These are phyloP conservation scores for Cabera pusaria DNA, from an alignment of 2,888 invertebrate species.

Conservation along the genomic window DNA sequence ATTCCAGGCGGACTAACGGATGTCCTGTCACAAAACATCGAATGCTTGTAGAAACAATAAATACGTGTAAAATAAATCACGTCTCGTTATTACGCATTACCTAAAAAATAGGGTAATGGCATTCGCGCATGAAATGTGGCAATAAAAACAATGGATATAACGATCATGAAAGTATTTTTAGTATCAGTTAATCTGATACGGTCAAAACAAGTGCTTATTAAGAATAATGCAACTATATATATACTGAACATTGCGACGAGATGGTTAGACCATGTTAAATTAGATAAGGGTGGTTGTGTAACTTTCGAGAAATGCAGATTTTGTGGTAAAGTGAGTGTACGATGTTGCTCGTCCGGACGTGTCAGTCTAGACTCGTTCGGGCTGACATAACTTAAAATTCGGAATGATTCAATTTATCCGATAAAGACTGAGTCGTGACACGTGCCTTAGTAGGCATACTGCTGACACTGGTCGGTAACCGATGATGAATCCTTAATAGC, in stretches of 20 bases:
- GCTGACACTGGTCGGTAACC: constrained; percentile 28
- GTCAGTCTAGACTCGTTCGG: constrained; percentile 37
- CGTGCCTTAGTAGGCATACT: no score
- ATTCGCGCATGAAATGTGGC: constrained; percentile 23
- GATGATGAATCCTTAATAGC: constrained; percentile 59
- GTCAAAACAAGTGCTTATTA: constrained; percentile 23
- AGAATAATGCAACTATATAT: constrained; percentile 19
- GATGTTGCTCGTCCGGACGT: constrained; percentile 16
- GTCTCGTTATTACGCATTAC: constrained; percentile 22
- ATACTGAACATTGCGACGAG: constrained; percentile 17
- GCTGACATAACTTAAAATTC: constrained; percentile 35
- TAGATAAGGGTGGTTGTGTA: constrained; percentile 24
- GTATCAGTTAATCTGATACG: constrained; percentile 25
- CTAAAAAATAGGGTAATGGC: constrained; percentile 31
- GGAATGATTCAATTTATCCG: constrained; percentile 41
- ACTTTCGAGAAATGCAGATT: constrained; percentile 23
- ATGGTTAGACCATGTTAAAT: constrained; percentile 9
- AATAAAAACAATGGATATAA: constrained; percentile 32
- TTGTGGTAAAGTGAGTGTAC: constrained; percentile 12
- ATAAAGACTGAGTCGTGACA: constrained; percentile 38
- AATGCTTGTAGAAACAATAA: constrained; percentile 7
- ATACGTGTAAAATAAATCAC: constrained; percentile 22
- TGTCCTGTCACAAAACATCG: constrained; percentile 5
- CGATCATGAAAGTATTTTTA: constrained; percentile 25
- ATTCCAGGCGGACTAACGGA: no score